Evolutionary conservation across 2,888 invertebrate genomes (phyloP).

Genomic region (Prosapia bicincta): DNA sequence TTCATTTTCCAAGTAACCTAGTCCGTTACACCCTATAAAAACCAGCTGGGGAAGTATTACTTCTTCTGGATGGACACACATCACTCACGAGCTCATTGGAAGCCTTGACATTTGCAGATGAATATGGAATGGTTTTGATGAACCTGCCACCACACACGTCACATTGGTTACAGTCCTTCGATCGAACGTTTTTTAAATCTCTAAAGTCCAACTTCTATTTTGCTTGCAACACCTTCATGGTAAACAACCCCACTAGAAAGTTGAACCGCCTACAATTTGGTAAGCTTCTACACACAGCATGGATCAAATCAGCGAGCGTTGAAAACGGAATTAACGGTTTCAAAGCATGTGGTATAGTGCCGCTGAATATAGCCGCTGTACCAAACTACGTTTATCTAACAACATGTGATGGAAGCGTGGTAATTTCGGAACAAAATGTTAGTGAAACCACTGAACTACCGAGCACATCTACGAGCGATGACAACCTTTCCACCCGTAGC

Average conservation of each 20-base stretch:
- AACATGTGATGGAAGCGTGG: background rate
- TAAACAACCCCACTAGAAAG: too few relatives aligned
- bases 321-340: constrained; percentile 8
- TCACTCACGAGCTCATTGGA: background rate
- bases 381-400: constrained; percentile 6
- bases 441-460: background rate
- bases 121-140: constrained; percentile 9
- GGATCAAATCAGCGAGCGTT: constrained; percentile 14
- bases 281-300: constrained; percentile 7
- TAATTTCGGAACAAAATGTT: background rate
- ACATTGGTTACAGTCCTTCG: constrained; percentile 8
- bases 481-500: background rate
- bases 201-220: constrained; percentile 9
- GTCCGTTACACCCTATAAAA: too few relatives aligned
- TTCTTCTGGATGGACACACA: constrained; percentile 4
- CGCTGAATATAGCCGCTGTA: constrained; percentile 3
- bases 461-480: background rate
- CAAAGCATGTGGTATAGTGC: constrained; percentile 7
- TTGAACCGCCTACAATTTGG: constrained; percentile 22
- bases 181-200: constrained; percentile 4
- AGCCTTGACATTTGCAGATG: constrained; percentile 8
- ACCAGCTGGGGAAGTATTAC: constrained; percentile 3
- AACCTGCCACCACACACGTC: constrained; percentile 3
- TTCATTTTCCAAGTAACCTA: too few relatives aligned
- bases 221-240: constrained; percentile 15